Evolutionary conservation across 2,888 invertebrate genomes (phyloP).

Genomic region (Phaedon cochleariae): DNA sequence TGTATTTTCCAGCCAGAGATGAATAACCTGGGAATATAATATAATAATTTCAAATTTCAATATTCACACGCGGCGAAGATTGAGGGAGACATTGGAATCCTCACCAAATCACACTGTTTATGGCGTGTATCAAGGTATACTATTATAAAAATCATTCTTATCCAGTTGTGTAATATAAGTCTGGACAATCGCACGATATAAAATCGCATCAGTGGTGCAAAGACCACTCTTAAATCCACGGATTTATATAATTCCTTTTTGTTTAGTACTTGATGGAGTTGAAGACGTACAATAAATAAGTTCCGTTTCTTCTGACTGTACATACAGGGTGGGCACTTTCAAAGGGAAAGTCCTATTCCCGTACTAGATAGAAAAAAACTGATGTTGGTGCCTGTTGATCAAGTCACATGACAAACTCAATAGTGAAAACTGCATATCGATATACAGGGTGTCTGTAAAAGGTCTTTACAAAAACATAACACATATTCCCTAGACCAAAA

Average conservation of each 20-base stretch:
- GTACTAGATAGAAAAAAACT: too few species aligned
- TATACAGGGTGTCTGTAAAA: too few species aligned
- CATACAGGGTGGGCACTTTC: too few species aligned
- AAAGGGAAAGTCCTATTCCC: too few species aligned
- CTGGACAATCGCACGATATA: conserved; percentile 21
- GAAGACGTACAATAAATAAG: neutral
- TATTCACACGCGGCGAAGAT: neutral
- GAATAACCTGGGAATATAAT: too few species aligned
- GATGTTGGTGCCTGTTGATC: too few species aligned
- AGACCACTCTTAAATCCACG: conserved; percentile 24
- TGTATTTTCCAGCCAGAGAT: too few species aligned
- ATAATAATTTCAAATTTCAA: neutral
- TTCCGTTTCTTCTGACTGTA: too few species aligned
- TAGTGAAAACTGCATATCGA: too few species aligned
- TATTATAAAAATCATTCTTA: neutral
- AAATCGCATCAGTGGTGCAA: conserved; percentile 24
- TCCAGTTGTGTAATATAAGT: neutral
- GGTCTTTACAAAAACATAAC: too few species aligned
- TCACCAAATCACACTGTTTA: conserved; percentile 3
- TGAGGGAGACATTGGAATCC: neutral
- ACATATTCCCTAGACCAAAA: too few species aligned
- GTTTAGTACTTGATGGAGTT: conserved; percentile 44
- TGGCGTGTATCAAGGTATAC: neutral
- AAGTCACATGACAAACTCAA: too few species aligned
- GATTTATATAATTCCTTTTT: conserved; percentile 29